Evolutionary conservation across 2,797 vertebrate genomes (phyloP).

Genomic region (Sparus aurata): DNA sequence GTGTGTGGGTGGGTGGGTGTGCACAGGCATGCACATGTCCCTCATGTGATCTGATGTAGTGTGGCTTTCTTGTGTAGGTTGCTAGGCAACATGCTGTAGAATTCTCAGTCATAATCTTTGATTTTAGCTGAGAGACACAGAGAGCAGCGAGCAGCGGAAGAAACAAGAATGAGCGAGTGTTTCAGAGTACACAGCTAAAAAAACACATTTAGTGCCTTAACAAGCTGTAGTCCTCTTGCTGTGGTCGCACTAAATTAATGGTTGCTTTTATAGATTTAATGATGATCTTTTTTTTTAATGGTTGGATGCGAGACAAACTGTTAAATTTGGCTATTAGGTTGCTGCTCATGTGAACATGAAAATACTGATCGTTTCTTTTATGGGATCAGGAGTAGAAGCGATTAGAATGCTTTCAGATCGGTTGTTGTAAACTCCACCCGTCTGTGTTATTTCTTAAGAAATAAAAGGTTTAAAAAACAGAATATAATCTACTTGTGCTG

Average conservation of each 20-base stretch:
- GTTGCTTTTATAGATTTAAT: background rate
- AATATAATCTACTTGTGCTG: background rate
- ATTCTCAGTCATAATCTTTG: slow-evolving; percentile 78
- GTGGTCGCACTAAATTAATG: slow-evolving; percentile 19
- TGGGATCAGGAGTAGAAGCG: background rate
- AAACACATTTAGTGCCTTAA: slow-evolving; percentile 28
- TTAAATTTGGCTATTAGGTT: slow-evolving; percentile 1
- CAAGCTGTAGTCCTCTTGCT: slow-evolving; percentile 20
- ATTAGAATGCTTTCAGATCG: background rate
- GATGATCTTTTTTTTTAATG: slow-evolving; percentile 8
- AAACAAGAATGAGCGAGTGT: slow-evolving; percentile 63
- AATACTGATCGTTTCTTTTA: background rate
- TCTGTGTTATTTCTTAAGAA: background rate
- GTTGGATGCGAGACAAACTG: slow-evolving; percentile 15
- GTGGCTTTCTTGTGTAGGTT: slow-evolving; percentile 83
- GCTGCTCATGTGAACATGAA: background rate
- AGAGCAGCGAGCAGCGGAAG: slow-evolving; percentile 57
- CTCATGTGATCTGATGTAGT: slow-evolving; percentile 80
- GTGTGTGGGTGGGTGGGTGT: slow-evolving; percentile 60
- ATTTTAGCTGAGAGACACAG: slow-evolving; percentile 70
- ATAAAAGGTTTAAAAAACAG: background rate
- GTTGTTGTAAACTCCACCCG: background rate
- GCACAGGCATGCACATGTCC: slow-evolving; percentile 62
- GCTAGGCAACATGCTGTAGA: slow-evolving; percentile 85
- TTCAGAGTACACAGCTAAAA: slow-evolving; percentile 48